Evolutionary conservation across 2,888 invertebrate species (phyloP), one percentile per base, ranked within the genome.

Genomic region (Drosophila prostipennis): DNA sequence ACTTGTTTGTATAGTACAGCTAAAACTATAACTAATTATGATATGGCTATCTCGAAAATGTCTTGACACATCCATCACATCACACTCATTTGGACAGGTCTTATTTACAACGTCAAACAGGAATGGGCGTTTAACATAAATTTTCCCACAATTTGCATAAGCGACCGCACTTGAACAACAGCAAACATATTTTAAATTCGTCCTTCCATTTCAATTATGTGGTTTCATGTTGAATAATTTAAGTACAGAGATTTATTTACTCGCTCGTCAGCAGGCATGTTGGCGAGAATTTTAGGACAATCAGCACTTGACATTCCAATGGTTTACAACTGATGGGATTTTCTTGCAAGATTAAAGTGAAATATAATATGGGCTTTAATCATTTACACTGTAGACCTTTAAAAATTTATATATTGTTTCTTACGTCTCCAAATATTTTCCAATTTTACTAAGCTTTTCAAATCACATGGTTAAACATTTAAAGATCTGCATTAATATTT

Each of bases 1-100:
- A 77, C 51, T 74, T 83, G 56, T 56, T 75, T 32, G 37, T 39
- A 60, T 57, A 57, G 26, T 83, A 53, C 57, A 76, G 76, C 59
- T 59, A 65, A 46, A 74, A 77, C 63, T 74, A 57, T 36, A 60
- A 72, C 61, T 63, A 78, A 45, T 67, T 52, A 67, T 68, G 56
- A 42, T 40, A 23, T 61, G 61, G 34, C 16, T 63, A 32, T 40
- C 14, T 58, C 3, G 14, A 32, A 14, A 39, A 55, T 39, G 37
- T 39, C 37, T 40, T 52, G 29, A 57, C 57, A 57, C 57, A 57
- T 53, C 46, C 48, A 60, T 37, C 23, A 16, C 61, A 60, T 26
- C 32, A 59, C 61, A 60, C 32, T 34, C 16, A 54, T 34, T 39
- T 40, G 13, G 48, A 26, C n/a, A 40, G n/a, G 48, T 8, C n/a